A percentile compares a stretch with the other conserved stretches of the same genome.
These are phyloP conservation scores for Gobius niger DNA, from an alignment of 2,113 vertebrate species.

Conservation along the genomic window DNA sequence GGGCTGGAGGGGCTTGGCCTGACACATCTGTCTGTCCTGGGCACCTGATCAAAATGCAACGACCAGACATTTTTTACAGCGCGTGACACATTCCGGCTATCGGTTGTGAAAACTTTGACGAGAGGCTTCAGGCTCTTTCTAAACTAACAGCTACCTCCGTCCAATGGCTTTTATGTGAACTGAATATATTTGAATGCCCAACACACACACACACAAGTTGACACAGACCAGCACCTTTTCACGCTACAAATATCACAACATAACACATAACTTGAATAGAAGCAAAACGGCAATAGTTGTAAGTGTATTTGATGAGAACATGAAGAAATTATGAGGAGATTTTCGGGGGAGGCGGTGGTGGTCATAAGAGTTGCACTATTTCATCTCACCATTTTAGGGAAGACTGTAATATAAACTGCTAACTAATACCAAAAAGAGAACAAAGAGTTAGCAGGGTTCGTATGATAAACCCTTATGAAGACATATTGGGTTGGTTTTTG, in stretches of 20 bases:
- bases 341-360: too few species aligned
- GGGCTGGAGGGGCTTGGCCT: conserved; percentile 9
- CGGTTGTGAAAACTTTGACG: conserved; percentile 59
- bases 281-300: too few species aligned
- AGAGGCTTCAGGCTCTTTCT: conserved; percentile 54
- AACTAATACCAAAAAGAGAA: too few species aligned
- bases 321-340: too few species aligned
- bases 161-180: conserved; percentile 37
- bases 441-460: too few species aligned
- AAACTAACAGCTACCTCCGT: conserved; percentile 33
- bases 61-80: conserved; percentile 31
- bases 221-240: conserved; percentile 8
- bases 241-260: conserved; percentile 2
- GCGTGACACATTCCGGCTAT: conserved; percentile 46
- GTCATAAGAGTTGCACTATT: too few species aligned
- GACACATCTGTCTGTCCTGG: conserved; percentile 26
- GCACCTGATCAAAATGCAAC: conserved; percentile 64
- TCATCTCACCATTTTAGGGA: too few species aligned
- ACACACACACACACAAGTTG: conserved; percentile 10
- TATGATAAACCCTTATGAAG: too few species aligned
- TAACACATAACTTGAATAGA: too few species aligned
- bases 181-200: conserved; percentile 41
- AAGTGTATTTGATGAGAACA: too few species aligned
- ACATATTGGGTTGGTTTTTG: too few species aligned
- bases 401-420: too few species aligned